Evolutionary conservation across 1,140 invertebrate species (phyloP).

Genomic region (Lethrus apterus): DNA sequence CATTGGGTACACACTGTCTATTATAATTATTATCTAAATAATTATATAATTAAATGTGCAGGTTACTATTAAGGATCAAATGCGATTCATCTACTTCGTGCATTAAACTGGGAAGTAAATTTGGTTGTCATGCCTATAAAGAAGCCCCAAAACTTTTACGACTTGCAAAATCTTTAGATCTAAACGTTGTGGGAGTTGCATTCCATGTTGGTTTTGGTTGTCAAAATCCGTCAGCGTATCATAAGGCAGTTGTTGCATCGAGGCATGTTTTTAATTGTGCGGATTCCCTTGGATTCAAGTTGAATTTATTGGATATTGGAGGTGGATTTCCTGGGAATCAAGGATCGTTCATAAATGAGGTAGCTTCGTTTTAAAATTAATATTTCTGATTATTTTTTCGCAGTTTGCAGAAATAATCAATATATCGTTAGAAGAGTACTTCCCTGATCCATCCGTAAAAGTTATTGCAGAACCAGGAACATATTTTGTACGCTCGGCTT

Average conservation of each 20-base stretch:
- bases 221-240: conserved; percentile 37
- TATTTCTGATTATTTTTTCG: neutral
- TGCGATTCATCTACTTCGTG: conserved; percentile 1
- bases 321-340: neutral
- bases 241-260: conserved; percentile 37
- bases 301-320: conserved; percentile 44
- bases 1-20: too few species aligned
- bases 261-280: conserved; percentile 40
- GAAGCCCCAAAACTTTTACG: conserved; percentile 46
- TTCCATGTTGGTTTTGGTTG: conserved; percentile 49
- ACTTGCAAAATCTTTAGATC: conserved; percentile 45
- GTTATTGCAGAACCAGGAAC: conserved; percentile 93
- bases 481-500: conserved; percentile 86
- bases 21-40: too few species aligned
- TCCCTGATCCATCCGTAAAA: conserved; percentile 65
- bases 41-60: too few species aligned
- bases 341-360: neutral
- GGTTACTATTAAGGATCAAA: conserved; percentile 13
- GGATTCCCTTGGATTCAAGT: conserved; percentile 35
- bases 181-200: conserved; percentile 52
- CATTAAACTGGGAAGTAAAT: conserved; percentile 42
- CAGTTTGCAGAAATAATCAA: conserved; percentile 59
- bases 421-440: conserved; percentile 65
- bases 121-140: conserved; percentile 47
- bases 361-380: neutral